Base-by-base conservation (phyloP, 2,888 invertebrate genomes). In the Nezara viridula region DNA sequence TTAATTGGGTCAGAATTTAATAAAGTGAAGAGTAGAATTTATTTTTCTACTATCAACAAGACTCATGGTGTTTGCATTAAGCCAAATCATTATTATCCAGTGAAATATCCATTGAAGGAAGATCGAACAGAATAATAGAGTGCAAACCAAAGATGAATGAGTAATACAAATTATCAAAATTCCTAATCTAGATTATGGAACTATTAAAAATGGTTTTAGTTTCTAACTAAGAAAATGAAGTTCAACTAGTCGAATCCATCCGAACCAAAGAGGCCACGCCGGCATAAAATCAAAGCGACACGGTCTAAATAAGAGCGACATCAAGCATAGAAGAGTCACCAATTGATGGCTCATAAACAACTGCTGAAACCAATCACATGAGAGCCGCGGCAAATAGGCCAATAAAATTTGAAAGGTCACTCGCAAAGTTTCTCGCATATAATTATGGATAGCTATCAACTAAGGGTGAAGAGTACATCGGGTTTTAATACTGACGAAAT, bases 401-500 rank as follows among this genome's bases (percentile, higher is more conserved):
- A 81, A 81, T 81, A 81, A 81, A 81, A 81, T 81, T n/a, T 14
- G 12, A 81, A 81, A 81, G 81, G 81, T 81, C 81, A 81, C 44
- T 2, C n/a, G 81, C 24, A 81, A 81, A 24, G 40, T 81, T 81
- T 73, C 66, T 73, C 32, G 66, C 32, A 7, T 73, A 73, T 73
- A 73, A 73, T 73, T 73, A 73, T 37, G 66, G 37, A 73, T 73
- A 73, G 32, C 66, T 21, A 73, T 73, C 32, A 19, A 7, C 19
- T 73, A 9, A 5, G 37, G 6, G 0, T 32, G 37, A 37, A 37
- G 7, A 37, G 32, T 37, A 73, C 7, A 73, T 73, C 32, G 1
- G 37, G 6, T 32, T 73, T 73, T 73, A 73, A 10, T 73, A 24
- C 27, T 7, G 66, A 19, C 21, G 27, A 37, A 27, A 27, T 37